These are phyloP conservation scores for Brachirus orientalis DNA, from an alignment of 2,113 vertebrate species.

Conservation along the genomic window DNA sequence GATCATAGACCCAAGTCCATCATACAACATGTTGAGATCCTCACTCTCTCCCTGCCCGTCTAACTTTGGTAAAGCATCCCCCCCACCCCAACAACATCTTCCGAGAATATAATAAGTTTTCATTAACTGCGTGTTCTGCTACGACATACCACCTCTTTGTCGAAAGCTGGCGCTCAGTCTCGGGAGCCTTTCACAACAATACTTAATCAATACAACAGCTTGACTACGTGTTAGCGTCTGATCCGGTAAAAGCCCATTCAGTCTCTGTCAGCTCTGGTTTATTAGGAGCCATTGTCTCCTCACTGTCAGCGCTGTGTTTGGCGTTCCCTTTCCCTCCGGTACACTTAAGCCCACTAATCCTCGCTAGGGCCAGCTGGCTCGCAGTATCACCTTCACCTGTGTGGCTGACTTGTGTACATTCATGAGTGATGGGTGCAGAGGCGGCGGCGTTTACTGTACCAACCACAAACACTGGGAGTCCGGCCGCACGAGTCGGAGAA, in stretches of 20 bases:
- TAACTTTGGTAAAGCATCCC: slow-evolving; percentile 35
- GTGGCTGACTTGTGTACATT: slow-evolving; percentile 66
- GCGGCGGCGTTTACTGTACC: slow-evolving; percentile 45
- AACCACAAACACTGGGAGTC: slow-evolving; percentile 45
- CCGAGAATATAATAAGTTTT: background rate
- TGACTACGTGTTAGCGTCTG: slow-evolving; percentile 44
- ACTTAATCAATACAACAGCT: slow-evolving; percentile 72
- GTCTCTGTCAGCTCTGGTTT: slow-evolving; percentile 59
- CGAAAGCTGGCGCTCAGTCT: slow-evolving; percentile 8
- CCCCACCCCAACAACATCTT: background rate
- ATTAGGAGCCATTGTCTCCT: slow-evolving; percentile 74
- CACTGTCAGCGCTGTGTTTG: slow-evolving; percentile 72
- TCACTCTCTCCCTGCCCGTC: slow-evolving; percentile 28
- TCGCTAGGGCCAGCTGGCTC: slow-evolving; percentile 63
- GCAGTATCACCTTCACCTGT: slow-evolving; percentile 73
- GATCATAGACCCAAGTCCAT: slow-evolving; percentile 63
- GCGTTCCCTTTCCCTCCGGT: slow-evolving; percentile 76
- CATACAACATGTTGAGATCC: slow-evolving; percentile 44
- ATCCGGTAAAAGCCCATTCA: slow-evolving; percentile 72
- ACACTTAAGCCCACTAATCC: slow-evolving; percentile 85
- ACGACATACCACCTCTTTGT: slow-evolving; percentile 16
- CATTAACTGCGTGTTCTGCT: too few relatives aligned
- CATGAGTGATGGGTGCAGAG: slow-evolving; percentile 57
- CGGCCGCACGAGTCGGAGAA: background rate
- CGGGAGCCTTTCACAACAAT: slow-evolving; percentile 50